Evolutionary conservation across 2,797 vertebrate genomes (phyloP).

Genomic region (Cetoscarus ocellatus): DNA sequence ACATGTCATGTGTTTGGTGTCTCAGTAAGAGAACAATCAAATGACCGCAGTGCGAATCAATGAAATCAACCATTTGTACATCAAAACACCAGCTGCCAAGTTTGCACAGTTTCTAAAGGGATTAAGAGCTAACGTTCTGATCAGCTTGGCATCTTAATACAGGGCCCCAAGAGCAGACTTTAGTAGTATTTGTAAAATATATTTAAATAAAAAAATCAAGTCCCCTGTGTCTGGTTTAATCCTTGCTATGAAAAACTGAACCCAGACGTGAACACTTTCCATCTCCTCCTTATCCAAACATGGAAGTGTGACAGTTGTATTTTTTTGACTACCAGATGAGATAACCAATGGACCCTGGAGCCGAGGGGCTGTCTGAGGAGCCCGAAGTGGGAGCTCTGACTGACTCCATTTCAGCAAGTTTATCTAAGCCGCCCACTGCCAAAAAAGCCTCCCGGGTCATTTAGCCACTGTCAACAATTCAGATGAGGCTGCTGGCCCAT

Average conservation of each 20-base stretch:
- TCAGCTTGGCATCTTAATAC: too few species aligned
- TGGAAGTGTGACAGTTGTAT: slow-evolving; percentile 6
- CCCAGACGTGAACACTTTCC: slow-evolving; percentile 5
- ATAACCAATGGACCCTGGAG: slow-evolving; percentile 44
- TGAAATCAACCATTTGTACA: too few species aligned
- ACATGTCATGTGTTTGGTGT: too few species aligned
- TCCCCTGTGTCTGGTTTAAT: not conserved
- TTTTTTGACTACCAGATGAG: slow-evolving; percentile 17
- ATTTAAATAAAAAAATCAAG: too few species aligned
- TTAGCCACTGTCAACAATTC: slow-evolving; percentile 75
- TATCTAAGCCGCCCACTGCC: slow-evolving; percentile 63
- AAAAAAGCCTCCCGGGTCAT: slow-evolving; percentile 69
- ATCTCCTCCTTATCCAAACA: slow-evolving; percentile 11
- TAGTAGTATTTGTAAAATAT: too few species aligned
- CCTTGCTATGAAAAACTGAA: slow-evolving; percentile 15
- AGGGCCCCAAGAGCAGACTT: too few species aligned
- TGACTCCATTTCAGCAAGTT: slow-evolving; percentile 68
- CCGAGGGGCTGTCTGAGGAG: slow-evolving; percentile 16
- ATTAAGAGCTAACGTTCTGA: too few species aligned
- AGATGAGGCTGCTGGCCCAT: slow-evolving; percentile 64
- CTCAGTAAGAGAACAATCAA: too few species aligned
- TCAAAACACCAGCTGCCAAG: too few species aligned
- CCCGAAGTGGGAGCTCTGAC: slow-evolving; percentile 32
- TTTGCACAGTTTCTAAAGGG: too few species aligned
- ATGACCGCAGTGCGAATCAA: too few species aligned